Percentiles rank a stretch among this genome's conserved stretches.
Evolutionary conservation across 2,113 vertebrate genomes (phyloP).

Genomic region (Ceuthmochares aereus): DNA sequence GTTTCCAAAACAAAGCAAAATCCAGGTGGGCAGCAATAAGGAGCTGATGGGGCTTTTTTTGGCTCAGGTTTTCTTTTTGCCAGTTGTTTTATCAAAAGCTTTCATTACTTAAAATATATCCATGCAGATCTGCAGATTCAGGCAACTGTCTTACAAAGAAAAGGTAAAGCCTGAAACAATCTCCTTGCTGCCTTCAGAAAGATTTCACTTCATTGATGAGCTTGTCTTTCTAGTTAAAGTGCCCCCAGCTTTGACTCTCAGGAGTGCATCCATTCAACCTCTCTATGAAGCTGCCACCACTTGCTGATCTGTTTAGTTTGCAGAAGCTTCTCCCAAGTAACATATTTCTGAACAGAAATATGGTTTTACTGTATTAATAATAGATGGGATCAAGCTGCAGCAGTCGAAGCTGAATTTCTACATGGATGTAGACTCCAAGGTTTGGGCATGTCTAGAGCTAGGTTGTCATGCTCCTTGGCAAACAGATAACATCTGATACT

Average conservation of each 20-base stretch:
- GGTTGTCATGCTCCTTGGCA: not conserved
- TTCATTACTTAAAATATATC: not conserved
- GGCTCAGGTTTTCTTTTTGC: not conserved
- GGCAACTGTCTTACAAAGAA: not conserved
- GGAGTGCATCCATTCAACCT: not conserved
- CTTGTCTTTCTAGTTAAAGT: not conserved
- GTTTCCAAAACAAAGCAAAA: not conserved
- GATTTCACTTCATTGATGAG: not conserved
- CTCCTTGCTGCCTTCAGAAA: not conserved
- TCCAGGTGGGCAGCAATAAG: fast-evolving
- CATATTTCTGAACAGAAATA: not conserved
- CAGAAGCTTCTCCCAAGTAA: not conserved
- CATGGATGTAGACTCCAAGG: not conserved
- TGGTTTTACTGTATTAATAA: not conserved
- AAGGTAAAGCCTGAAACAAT: not conserved
- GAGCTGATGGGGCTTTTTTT: not conserved
- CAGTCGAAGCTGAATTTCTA: not conserved
- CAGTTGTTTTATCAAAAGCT: not conserved
- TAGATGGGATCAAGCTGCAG: not conserved
- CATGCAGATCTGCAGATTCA: not conserved
- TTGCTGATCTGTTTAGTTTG: not conserved
- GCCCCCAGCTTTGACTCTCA: not conserved
- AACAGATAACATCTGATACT: not conserved
- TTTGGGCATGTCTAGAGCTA: not conserved
- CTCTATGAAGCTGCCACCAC: not conserved